phyloP scores from a whole-genome alignment of 2,797 vertebrate genomes.

The Anabacerthia variegaticeps region DNA sequence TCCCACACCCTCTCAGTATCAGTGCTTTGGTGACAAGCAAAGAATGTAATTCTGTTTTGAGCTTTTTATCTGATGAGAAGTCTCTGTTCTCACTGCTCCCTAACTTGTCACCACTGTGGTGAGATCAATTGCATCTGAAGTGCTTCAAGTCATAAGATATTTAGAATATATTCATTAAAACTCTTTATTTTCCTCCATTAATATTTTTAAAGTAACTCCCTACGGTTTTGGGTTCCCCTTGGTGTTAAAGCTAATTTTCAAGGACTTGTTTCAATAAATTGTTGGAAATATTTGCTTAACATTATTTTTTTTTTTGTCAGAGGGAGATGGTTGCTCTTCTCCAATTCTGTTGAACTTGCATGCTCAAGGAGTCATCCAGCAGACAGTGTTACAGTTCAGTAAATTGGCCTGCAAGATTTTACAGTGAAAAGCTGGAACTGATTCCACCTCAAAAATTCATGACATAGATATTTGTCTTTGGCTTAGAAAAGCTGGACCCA shows the following conservation, averaged over 20 bases:
- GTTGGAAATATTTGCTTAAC: background rate
- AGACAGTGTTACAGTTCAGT: background rate
- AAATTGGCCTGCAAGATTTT: background rate
- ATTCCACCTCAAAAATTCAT: background rate
- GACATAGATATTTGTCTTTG: background rate
- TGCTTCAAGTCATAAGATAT: constrained; percentile 5
- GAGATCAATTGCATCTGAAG: constrained; percentile 36
- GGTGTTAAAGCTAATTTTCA: background rate
- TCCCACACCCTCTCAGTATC: constrained; percentile 35
- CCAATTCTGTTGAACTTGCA: background rate
- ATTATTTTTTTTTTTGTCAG: background rate
- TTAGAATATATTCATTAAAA: constrained; percentile 10
- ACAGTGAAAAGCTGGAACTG: background rate
- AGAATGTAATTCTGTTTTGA: constrained; percentile 44
- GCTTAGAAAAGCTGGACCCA: background rate
- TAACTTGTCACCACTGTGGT: constrained; percentile 20
- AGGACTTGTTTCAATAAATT: background rate
- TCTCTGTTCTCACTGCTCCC: constrained; percentile 5
- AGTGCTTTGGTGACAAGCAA: constrained; percentile 42
- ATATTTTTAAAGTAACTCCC: constrained; percentile 9
- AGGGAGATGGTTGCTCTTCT: background rate
- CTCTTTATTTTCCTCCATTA: background rate
- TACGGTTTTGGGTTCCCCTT: background rate
- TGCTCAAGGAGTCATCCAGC: background rate
- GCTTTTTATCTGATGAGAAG: constrained; percentile 32